Evolutionary conservation across 2,113 vertebrate species (phyloP).

Genomic region (Lophotis ruficrista): DNA sequence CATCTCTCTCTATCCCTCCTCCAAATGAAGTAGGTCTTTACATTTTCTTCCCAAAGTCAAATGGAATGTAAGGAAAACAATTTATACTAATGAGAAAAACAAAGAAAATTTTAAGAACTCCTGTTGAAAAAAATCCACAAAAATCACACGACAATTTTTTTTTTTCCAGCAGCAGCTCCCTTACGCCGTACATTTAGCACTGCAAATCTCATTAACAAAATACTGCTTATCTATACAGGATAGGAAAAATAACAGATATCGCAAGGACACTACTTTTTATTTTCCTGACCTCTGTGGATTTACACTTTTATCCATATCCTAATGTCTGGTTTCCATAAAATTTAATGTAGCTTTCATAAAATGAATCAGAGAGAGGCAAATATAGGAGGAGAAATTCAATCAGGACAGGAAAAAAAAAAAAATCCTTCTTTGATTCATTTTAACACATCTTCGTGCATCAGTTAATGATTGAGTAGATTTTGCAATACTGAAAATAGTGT

Average conservation of each 20-base stretch:
- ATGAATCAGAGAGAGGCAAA: background rate
- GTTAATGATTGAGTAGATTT: background rate
- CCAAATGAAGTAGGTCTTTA: background rate
- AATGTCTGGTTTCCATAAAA: background rate
- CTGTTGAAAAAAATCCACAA: background rate
- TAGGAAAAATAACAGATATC: background rate
- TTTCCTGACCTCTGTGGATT: background rate
- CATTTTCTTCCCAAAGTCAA: background rate
- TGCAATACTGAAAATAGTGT: background rate
- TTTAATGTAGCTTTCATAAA: background rate
- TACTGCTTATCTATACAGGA: background rate
- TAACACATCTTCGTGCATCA: background rate
- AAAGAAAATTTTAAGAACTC: background rate
- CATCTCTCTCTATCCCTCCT: background rate
- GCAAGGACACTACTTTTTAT: background rate
- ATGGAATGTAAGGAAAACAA: background rate
- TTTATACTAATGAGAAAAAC: background rate
- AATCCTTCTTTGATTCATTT: background rate
- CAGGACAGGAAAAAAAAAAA: background rate
- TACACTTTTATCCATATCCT: background rate
- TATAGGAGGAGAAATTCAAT: background rate
- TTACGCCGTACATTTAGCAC: background rate
- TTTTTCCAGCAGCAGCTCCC: background rate
- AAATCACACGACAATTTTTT: background rate
- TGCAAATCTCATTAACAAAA: background rate